Conservation (phyloP, 1,140 invertebrate genomes). For the Zeugodacus cucurbitae region DNA sequence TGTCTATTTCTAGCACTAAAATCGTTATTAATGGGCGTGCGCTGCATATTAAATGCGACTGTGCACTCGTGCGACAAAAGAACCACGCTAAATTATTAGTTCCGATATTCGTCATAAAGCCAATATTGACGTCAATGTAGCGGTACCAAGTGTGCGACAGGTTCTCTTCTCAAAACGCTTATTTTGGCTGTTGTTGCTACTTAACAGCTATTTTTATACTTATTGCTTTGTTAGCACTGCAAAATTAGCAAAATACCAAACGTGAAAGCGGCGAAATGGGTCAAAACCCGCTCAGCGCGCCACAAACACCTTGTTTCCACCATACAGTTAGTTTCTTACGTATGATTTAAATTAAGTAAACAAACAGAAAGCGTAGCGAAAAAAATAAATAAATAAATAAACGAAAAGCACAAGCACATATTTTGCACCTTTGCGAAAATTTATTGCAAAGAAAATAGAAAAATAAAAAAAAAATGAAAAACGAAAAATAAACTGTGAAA, state of each 20-base stretch:
- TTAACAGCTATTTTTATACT: too few species aligned
- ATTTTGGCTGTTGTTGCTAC: too few species aligned
- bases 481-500: background rate
- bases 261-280: constrained; percentile 14
- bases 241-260: constrained; percentile 28
- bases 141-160: too few species aligned
- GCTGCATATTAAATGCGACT: too few species aligned
- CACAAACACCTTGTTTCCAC: background rate
- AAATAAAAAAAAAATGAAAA: background rate
- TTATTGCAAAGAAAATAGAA: background rate
- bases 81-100: too few species aligned
- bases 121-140: too few species aligned
- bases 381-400: background rate
- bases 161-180: too few species aligned
- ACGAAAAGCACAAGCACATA: background rate
- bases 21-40: too few species aligned
- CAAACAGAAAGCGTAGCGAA: constrained; percentile 8
- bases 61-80: too few species aligned
- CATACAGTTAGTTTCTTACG: background rate
- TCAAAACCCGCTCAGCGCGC: background rate
- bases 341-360: background rate
- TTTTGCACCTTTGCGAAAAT: background rate
- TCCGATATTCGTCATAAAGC: too few species aligned
- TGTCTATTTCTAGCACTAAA: too few species aligned
- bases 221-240: background rate